These are phyloP conservation scores for Trissolcus japonicus DNA, from an alignment of 2,888 invertebrate genomes.

Conservation along the genomic window DNA sequence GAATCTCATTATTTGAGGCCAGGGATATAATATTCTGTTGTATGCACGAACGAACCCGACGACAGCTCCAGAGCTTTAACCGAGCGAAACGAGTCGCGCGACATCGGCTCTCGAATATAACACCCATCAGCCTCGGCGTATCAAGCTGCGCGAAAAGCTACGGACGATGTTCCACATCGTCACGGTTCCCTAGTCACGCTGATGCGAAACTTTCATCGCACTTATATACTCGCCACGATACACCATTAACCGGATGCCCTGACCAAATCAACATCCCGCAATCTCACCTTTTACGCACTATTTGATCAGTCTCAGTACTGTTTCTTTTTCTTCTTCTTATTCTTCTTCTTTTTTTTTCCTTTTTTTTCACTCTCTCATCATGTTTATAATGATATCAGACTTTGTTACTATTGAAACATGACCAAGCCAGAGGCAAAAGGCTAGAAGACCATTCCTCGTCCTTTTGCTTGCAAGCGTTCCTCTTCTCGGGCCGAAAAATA, in stretches of 20 bases:
- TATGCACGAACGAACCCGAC: slow-evolving; percentile 71
- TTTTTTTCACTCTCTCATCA: background rate
- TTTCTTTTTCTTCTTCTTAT: slow-evolving; percentile 11
- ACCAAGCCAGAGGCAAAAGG: slow-evolving; percentile 55
- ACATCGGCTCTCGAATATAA: slow-evolving; percentile 23
- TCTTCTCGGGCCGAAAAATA: slow-evolving; percentile 65
- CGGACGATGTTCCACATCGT: slow-evolving; percentile 44
- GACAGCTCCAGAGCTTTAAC: slow-evolving; percentile 63
- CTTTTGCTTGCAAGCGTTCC: slow-evolving; percentile 49
- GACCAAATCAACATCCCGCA: slow-evolving; percentile 12
- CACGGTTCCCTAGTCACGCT: slow-evolving; percentile 54
- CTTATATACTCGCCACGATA: slow-evolving; percentile 31
- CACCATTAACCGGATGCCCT: slow-evolving; percentile 36
- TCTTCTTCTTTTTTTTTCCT: slow-evolving; percentile 10
- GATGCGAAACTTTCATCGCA: slow-evolving; percentile 57
- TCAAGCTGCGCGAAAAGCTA: slow-evolving; percentile 27
- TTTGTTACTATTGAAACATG: background rate
- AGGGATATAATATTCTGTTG: slow-evolving; percentile 69
- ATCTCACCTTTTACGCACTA: too few relatives aligned
- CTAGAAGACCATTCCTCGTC: slow-evolving; percentile 36
- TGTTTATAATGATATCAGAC: background rate
- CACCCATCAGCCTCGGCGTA: too few relatives aligned
- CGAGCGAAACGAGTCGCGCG: slow-evolving; percentile 63
- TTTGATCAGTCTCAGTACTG: too few relatives aligned
- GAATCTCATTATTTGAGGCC: slow-evolving; percentile 68